Base-by-base conservation (phyloP, 2,797 vertebrate genomes). In the Platalea minor region DNA sequence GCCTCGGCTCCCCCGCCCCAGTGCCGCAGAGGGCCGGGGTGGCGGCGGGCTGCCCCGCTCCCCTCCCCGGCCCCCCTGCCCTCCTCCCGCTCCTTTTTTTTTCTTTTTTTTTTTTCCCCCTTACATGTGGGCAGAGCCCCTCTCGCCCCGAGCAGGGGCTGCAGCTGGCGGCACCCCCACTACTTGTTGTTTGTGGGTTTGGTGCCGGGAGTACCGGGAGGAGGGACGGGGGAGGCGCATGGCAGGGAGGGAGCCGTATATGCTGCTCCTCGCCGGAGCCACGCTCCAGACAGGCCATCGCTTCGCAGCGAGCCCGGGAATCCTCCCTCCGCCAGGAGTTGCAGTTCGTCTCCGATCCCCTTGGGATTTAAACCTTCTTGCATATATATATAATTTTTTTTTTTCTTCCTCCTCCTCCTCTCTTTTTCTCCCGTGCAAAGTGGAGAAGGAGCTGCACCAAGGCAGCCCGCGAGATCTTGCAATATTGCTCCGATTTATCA, bases 231-330 rank as follows among this genome's bases (percentile, higher is more conserved):
- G 96, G 89, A 93, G 97, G 93, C 48, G 89, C 93, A 53, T 68
- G 95, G 96, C 95, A 70, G 95, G 88, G 77, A 77, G 91, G 96
- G 96, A 60, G 81, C 91, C 95, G 93, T 98, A 98, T 97, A 98
- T 97, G 97, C 97, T 95, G 96, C 96, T 94, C 96, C 96, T 82
- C 90, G 90, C 45, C 48, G 17, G 23, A 41, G 91, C 87, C 93
- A 79, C 89, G 91, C 91, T 86, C 64, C 91, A 91, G 63, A 96
- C 87, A 86, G 83, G 93, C 89, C 91, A 61, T 48, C 69, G 88
- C 88, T 93, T 43, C 88, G 70, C 37, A 92, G 93, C 83, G 59
- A 67, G 80, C 53, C 72, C 37, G 13, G 65, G 63, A 81, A 15
- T 29, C 70, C 10, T 57, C 60, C 4, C 28, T 83, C 56, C 20